Evolutionary conservation across 2,888 invertebrate species (phyloP), one percentile per base, ranked within the genome.

Genomic region (Nebria salina): DNA sequence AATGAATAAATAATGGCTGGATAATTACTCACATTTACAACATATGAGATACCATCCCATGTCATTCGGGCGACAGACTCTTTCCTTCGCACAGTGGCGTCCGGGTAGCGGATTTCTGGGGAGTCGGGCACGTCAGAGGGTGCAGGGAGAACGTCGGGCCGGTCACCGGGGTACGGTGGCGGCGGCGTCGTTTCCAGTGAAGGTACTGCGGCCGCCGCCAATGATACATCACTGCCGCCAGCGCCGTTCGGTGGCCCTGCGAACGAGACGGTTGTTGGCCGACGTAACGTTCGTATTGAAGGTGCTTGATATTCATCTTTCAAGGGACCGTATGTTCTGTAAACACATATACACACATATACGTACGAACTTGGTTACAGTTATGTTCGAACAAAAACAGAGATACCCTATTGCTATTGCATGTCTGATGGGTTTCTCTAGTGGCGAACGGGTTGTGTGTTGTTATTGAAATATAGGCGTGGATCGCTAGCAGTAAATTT

Each of bases 31-130:
- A 96, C 96, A 89, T 93, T 93, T 85, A 95, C 93, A 87, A 95
- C 93, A 89, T 94, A 94, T 86, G 94, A 93, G 80, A 96, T 90
- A 83, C 95, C 95, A 85, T 94, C 93, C 88, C 94, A 92, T 34
- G 96, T 95, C 92, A 96, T 95, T 86, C 94, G 91, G 66, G 95
- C 94, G 54, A 96, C 96, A 83, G 96, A 95, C 86, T 96, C 95
- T 90, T 95, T 95, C 87, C 94, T 92, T 65, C 91, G 87, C 8
- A 91, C 88, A 2, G 90, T 84, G 86, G 86, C 86, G 68, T 85
- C 83, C 78, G 83, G 83, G 72, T 83, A 72, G n/a, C 84, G 84
- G n/a, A 87, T 87, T 77, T 84, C 84, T 87, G 89, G 83, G 86
- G 90, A 86, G 86, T 90, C 85, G n/a, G 87, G 86, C 77, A 83